These are phyloP conservation scores for Typhlichthys subterraneus DNA, from an alignment of 2,797 vertebrate species.

Conservation along the genomic window DNA sequence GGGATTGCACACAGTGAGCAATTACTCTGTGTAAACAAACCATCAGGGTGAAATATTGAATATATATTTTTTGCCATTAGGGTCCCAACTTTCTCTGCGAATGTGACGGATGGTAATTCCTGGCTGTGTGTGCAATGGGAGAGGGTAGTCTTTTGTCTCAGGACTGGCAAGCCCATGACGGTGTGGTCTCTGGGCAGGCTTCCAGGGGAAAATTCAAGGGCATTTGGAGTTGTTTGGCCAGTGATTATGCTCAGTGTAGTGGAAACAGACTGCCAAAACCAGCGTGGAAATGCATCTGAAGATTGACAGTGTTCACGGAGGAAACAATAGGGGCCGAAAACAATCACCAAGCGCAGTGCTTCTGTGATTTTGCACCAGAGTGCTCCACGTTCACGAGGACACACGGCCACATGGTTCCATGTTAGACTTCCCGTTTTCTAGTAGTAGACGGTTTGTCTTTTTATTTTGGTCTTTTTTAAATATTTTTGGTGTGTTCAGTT, in stretches of 20 bases:
- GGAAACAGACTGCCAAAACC: conserved; percentile 49
- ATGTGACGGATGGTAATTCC: conserved; percentile 43
- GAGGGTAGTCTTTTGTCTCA: conserved; percentile 68
- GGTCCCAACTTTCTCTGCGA: conserved; percentile 33
- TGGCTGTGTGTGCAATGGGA: conserved; percentile 36
- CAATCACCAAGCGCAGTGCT: conserved; percentile 49
- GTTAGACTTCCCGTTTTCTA: conserved; percentile 62
- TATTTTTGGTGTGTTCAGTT: conserved; percentile 32
- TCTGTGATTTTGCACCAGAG: conserved; percentile 49
- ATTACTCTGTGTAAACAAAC: conserved; percentile 28
- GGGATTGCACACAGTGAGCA: conserved; percentile 6
- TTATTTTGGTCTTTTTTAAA: too few species aligned
- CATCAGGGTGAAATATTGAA: conserved; percentile 15
- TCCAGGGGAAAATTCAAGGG: conserved; percentile 72
- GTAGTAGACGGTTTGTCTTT: conserved; percentile 41
- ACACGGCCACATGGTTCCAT: conserved; percentile 55
- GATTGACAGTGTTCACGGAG: conserved; percentile 54
- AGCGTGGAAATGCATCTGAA: conserved; percentile 66
- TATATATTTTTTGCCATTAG: conserved; percentile 36
- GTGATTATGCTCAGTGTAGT: conserved; percentile 56
- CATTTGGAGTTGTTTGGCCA: conserved; percentile 59
- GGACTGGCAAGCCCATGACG: conserved; percentile 46
- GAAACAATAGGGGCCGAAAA: conserved; percentile 60
- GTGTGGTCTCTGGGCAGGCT: conserved; percentile 63
- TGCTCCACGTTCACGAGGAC: conserved; percentile 25